phyloP scores from a whole-genome alignment of 2,888 invertebrate species.

The Coleophora deauratella region DNA sequence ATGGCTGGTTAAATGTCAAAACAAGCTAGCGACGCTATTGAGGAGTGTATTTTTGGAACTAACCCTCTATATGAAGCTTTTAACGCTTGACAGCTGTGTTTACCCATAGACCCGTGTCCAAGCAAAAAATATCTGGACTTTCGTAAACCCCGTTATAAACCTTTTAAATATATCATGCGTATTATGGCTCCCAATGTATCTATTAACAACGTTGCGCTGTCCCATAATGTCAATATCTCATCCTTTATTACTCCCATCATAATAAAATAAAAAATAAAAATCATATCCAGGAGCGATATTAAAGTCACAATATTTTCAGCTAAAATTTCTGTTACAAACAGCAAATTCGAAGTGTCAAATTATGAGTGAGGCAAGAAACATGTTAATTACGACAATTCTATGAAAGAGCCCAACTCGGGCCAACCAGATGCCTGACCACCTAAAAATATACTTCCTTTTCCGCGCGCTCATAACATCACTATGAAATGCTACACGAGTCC shows the following conservation, averaged over 20 bases:
- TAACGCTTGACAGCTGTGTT: too few relatives aligned
- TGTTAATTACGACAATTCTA: slow-evolving; percentile 65
- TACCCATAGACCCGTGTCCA: too few relatives aligned
- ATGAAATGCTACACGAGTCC: slow-evolving; percentile 58
- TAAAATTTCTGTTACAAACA: slow-evolving; percentile 32
- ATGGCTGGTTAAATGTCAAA: too few relatives aligned
- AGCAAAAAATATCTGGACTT: too few relatives aligned
- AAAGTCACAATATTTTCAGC: slow-evolving; percentile 10
- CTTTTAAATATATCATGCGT: too few relatives aligned
- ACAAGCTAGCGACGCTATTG: too few relatives aligned
- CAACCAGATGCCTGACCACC: slow-evolving; percentile 59
- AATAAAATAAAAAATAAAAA: slow-evolving; percentile 18
- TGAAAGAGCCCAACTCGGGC: slow-evolving; percentile 49
- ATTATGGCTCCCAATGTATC: not conserved
- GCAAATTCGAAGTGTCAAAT: slow-evolving; percentile 43
- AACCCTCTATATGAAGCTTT: too few relatives aligned
- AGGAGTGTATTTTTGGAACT: too few relatives aligned
- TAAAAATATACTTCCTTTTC: slow-evolving; percentile 72
- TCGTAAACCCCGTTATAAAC: too few relatives aligned
- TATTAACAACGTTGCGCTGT: not conserved
- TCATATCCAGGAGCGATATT: too few relatives aligned
- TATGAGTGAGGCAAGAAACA: slow-evolving; percentile 53
- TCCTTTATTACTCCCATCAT: not conserved
- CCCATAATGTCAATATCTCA: not conserved
- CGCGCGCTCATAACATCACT: slow-evolving; percentile 67